Base-by-base conservation (phyloP, 2,113 vertebrate genomes). In the Camarhynchus parvulus region DNA sequence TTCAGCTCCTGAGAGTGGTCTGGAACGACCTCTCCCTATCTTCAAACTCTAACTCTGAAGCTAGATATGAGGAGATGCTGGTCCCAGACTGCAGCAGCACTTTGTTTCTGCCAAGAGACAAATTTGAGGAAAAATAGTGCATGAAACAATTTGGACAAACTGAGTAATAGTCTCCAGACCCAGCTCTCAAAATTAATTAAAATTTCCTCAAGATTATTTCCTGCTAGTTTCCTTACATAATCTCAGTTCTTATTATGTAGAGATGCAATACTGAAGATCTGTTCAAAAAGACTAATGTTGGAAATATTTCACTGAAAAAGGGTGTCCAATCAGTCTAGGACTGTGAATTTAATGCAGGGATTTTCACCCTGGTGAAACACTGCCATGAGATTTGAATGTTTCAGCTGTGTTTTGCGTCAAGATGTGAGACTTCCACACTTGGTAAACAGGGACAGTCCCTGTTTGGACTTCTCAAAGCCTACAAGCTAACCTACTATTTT, bases 251-350 rank as follows among this genome's bases (percentile, higher is more conserved):
- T 28, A 42, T 9, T 50, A 22, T 18, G 8, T 16, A 58, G 19
- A 82, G 3, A 20, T 23, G 4, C 10, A 5, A 35, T 59, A 55
- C 4, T 5, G 44, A 72, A 64, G 1, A 4, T 22, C 18, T 33
- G 7, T 5, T 79, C 7, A 55, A 53, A 67, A 82, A 47, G 3
- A 62, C 0, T 0, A 33, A 1, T n/a, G 55, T 41, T 73, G 13
- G 7, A 79, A 72, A 37, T 76, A n/a, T 30, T 9, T 52, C 7
- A 15, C 15, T 2, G 5, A 10, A 37, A 72, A 72, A 49, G 0
- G 0, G 1, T 56, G 7, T 41, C 3, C 1, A 9, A 11, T 63
- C 23, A 37, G 19, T 44, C 28, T 37, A 23, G 21, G 10, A 22
- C 31, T 58, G 24, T 49, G 30, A 37, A 76, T 86, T 30, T 6